phyloP scores from a whole-genome alignment of 2,113 vertebrate genomes.

The Charina bottae region DNA sequence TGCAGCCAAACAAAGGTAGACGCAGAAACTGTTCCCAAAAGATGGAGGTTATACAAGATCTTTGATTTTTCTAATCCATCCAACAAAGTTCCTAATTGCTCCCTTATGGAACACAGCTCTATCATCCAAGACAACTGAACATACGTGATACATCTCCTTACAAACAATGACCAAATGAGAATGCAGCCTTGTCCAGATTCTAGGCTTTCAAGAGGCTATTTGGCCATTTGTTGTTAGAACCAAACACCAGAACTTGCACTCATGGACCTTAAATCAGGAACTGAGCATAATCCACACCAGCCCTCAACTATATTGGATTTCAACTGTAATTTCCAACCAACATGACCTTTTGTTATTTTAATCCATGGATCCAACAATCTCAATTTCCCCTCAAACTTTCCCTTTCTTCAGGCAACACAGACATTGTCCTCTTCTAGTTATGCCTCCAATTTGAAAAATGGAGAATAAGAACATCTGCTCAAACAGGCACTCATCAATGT shows the following conservation, averaged over 20 bases:
- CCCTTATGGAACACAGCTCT: neutral
- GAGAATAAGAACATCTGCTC: neutral
- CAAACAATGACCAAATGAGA: neutral
- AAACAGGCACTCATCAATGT: neutral
- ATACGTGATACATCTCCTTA: neutral
- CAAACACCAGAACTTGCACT: too few species aligned
- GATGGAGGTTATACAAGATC: neutral
- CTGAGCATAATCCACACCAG: too few species aligned
- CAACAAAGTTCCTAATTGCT: neutral
- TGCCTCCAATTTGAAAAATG: neutral
- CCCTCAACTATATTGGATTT: too few species aligned
- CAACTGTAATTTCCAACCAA: neutral
- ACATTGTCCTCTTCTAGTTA: neutral
- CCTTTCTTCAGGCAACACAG: neutral
- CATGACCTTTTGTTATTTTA: neutral
- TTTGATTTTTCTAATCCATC: neutral
- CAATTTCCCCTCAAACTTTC: neutral
- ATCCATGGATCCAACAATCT: neutral
- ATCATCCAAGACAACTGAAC: neutral
- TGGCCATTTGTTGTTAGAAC: too few species aligned
- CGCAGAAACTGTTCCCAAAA: neutral
- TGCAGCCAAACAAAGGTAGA: neutral
- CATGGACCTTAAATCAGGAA: too few species aligned
- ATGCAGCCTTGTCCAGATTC: neutral
- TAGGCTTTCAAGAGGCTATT: too few species aligned